Base-by-base conservation (phyloP, 30 jellyfish, hydroid and myxozoan genomes). In the Aurelia coerulea region DNA sequence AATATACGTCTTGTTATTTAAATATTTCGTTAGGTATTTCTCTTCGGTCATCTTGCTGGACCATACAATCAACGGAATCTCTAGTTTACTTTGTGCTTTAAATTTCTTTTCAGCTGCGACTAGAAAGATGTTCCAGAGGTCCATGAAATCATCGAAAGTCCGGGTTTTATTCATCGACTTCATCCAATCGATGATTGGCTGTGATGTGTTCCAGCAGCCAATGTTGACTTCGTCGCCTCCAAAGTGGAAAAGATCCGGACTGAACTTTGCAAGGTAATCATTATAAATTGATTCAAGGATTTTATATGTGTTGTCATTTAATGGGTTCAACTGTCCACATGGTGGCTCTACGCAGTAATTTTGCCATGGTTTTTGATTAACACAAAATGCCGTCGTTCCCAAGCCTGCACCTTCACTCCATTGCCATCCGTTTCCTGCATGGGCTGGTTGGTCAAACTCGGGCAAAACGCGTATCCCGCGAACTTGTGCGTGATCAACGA, bases 401-500 rank as follows among this genome's bases (percentile, higher is more conserved):
- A 68, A 62, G 64, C 90, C 90, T 18, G 88, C 91, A 1, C 53
- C 80, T 54, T 68, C 86, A 11, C 96, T 85, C 91, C 86, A 73
- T 31, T 88, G 96, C 96, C 89, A 75, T 5, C 90, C 96, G 42
- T 78, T 80, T 6, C 96, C 90, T 3, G 96, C 87, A 67, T 88
- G 96, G 2, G 90, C 96, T 10, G 96, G 96, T 88, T 75, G 89
- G 54, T 88, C 96, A 46, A 88, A 88, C 86, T 88, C 96, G 6
- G 96, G 96, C 17, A 88, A 37, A 54, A 88, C 91, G 17, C 90
- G 85, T 31, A 88, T 80, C 18, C 88, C 89, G 58, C 91, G 89
- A 53, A 50, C 59, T 33, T 19, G 10, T 10, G 91, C 96, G 73
- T 79, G 80, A 3, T 71, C 68, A 17, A 56, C 46, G 4, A 88